Percentiles rank a stretch among this genome's conserved stretches.
Conservation (phyloP, 2,888 invertebrate genomes). For the Andrena marginata region DNA sequence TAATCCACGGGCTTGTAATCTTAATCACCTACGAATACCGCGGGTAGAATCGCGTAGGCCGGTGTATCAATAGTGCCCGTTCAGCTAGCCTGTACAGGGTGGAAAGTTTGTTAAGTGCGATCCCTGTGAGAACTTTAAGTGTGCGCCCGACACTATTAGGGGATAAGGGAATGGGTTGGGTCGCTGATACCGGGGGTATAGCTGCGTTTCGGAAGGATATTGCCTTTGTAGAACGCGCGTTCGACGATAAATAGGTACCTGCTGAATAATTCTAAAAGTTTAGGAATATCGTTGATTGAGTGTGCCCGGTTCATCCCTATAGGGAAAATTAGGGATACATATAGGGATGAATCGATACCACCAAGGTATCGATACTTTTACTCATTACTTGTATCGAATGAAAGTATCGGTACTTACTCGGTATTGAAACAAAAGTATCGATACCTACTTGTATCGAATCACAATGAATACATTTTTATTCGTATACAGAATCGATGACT, state of each 20-base stretch:
- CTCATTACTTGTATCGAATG: no score
- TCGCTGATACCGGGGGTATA: neutral
- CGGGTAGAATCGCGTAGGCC: slow-evolving; percentile 53
- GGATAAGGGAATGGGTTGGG: slow-evolving; percentile 10
- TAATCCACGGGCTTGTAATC: slow-evolving; percentile 69
- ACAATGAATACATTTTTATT: no score
- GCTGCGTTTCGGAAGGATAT: slow-evolving; percentile 2
- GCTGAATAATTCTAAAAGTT: no score
- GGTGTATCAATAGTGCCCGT: slow-evolving; percentile 38
- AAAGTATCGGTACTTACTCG: no score
- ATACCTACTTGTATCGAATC: no score
- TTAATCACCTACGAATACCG: slow-evolving; percentile 73
- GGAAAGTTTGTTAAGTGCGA: slow-evolving; percentile 48
- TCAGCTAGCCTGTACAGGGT: slow-evolving; percentile 7
- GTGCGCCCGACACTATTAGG: slow-evolving; percentile 11
- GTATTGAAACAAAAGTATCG: no score
- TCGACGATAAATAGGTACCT: neutral
- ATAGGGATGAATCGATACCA: no score
- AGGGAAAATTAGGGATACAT: no score
- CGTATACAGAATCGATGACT: no score
- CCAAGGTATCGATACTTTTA: no score
- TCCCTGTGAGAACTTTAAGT: slow-evolving; percentile 34
- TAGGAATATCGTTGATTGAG: no score
- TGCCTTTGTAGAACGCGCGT: neutral
- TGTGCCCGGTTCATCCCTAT: no score